Percentiles rank a stretch among this genome's conserved stretches.
Evolutionary conservation across 2,797 vertebrate species (phyloP).

Genomic region (Bucorvus abyssinicus): DNA sequence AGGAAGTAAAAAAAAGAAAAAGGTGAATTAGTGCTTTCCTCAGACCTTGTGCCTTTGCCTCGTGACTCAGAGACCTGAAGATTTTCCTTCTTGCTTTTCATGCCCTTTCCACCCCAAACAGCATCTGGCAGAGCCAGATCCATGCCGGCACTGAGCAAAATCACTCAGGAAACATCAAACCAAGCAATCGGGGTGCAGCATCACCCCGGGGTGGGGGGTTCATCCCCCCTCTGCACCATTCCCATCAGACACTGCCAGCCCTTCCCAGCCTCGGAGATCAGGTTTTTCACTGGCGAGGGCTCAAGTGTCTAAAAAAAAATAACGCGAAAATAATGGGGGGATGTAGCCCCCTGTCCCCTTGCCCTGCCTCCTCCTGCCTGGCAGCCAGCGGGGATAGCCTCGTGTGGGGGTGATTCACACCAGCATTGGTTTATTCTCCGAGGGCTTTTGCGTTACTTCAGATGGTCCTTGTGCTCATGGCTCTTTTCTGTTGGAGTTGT

Average conservation of each 20-base stretch:
- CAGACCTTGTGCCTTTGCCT: not conserved
- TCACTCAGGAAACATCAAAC: not conserved
- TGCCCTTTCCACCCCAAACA: not conserved
- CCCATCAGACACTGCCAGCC: fast-evolving
- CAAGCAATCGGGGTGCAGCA: not conserved
- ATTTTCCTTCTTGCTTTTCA: not conserved
- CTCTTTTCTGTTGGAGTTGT: not conserved
- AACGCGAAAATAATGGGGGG: not conserved
- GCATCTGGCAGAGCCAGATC: fast-evolving
- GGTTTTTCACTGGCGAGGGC: not conserved
- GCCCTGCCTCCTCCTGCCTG: not conserved
- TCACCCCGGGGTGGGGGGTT: too few species aligned
- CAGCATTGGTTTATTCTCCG: not conserved
- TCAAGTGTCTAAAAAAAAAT: not conserved
- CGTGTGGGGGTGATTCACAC: too few species aligned
- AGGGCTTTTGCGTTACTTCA: not conserved
- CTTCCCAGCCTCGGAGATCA: not conserved
- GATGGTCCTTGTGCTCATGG: not conserved
- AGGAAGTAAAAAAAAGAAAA: too few species aligned
- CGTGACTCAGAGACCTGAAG: fast-evolving
- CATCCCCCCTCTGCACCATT: not conserved
- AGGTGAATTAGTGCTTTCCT: not conserved
- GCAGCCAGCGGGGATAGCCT: not conserved
- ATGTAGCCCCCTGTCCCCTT: not conserved
- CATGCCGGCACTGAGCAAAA: fast-evolving